Evolutionary conservation across 1,140 invertebrate species (phyloP), one percentile per base, ranked within the genome.

Genomic region (Ceratina japonica): DNA sequence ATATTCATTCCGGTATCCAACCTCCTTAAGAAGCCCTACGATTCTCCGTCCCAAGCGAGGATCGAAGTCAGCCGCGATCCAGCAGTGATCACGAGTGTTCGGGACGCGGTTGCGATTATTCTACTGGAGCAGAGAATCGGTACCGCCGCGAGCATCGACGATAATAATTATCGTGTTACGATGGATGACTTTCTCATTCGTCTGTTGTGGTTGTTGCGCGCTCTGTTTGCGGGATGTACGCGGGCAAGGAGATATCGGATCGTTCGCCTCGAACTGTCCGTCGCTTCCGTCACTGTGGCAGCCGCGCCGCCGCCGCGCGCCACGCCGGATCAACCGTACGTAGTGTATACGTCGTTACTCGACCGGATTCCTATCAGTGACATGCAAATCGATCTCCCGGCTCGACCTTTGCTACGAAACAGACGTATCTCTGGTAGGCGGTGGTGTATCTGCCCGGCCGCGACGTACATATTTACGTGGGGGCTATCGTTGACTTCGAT

Each of bases 331-430:
- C 37, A 49, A 3, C n/a, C 5, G 54, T 24, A 65, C 44, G 49
- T 27, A 65, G 66, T 76, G 52, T 54, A 66, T 27, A 52, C 78
- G 78, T 75, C 73, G 79, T 80, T 75, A 70, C 73, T 80, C 73
- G 79, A 69, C 76, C 84, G 85, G 86, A 86, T 87, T 84, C 79
- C 76, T 85, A 87, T 88, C 87, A 87, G 83, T 87, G 87, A 88
- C 86, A 87, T 82, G 87, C 83, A 84, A 87, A 88, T 88, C 82
- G 85, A 88, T 88, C 80, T 87, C 77, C 64, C 24, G n/a, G 49
- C 65, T 79, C 72, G 78, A 82, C 81, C 81, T 82, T 82, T 75
- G 71, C 72, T 61, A 80, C 72, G 72, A 80, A 79, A 71, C 81
- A 72, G 81, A 75, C 79, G 73, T 76, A 80, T 80, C 73, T 63